Evolutionary conservation across 2,113 vertebrate genomes (phyloP).

Genomic region (Pseudopipra pipra): DNA sequence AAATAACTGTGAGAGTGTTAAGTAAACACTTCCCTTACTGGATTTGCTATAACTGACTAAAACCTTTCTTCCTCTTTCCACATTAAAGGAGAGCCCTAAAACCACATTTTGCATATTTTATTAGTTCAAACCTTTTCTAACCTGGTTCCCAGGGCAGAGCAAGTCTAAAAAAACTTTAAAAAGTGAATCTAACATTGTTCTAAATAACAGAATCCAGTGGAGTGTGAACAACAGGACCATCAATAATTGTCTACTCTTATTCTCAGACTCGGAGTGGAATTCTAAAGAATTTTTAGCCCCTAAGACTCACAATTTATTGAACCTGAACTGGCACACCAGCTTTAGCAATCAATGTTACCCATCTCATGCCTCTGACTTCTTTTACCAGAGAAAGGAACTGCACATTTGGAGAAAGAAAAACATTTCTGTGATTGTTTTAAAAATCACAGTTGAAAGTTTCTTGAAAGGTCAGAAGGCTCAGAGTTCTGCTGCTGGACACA

Average conservation of each 20-base stretch:
- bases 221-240: slow-evolving; percentile 1
- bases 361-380: background rate
- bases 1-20: background rate
- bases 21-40: slow-evolving; percentile 33
- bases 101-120: slow-evolving; percentile 57
- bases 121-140: slow-evolving; percentile 33
- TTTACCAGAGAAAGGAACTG: background rate
- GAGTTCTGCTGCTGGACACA: background rate
- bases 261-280: background rate
- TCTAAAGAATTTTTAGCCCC: background rate
- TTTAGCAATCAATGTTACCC: slow-evolving; percentile 18
- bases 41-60: background rate
- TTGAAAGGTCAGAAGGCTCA: slow-evolving; percentile 31
- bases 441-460: slow-evolving; percentile 1
- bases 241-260: slow-evolving; percentile 8
- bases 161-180: background rate
- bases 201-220: background rate
- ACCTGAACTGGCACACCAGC: background rate
- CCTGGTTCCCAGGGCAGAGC: slow-evolving; percentile 21
- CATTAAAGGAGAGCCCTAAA: slow-evolving; percentile 43
- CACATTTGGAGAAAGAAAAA: slow-evolving; percentile 13
- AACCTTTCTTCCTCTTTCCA: slow-evolving; percentile 53
- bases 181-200: background rate
- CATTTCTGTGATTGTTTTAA: slow-evolving; percentile 10
- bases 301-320: slow-evolving; percentile 18